These are phyloP conservation scores for Lasioglossum malachurum DNA, from an alignment of 2,888 invertebrate species.

Conservation along the genomic window DNA sequence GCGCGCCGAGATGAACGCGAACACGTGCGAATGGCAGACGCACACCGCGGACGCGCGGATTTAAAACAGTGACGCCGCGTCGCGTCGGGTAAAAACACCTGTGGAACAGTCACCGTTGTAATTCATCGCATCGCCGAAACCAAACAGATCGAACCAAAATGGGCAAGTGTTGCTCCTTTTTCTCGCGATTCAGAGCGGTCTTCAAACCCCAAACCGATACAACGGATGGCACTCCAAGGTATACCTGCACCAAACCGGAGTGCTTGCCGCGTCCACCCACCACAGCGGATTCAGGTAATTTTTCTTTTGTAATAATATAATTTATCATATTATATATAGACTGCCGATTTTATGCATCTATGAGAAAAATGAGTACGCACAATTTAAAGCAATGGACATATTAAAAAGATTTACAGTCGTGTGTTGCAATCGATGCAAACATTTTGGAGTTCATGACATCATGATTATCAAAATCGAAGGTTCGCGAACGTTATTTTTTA, in stretches of 20 bases:
- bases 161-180: conserved; percentile 80
- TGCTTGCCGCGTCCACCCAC: conserved; percentile 80
- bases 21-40: neutral
- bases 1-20: neutral
- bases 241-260: conserved; percentile 77
- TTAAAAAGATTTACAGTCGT: too few relatives aligned
- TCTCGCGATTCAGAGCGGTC: conserved; percentile 74
- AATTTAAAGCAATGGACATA: too few relatives aligned
- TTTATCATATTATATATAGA: neutral
- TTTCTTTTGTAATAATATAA: neutral
- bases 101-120: neutral
- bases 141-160: conserved; percentile 64
- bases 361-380: too few relatives aligned
- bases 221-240: conserved; percentile 68
- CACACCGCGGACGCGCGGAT: neutral
- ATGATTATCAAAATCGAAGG: neutral
- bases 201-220: conserved; percentile 72
- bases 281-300: conserved; percentile 68
- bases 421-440: too few relatives aligned
- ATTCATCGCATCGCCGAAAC: neutral
- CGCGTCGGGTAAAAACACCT: neutral
- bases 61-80: neutral
- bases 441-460: too few relatives aligned
- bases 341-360: neutral
- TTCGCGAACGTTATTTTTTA: neutral